phyloP scores from a whole-genome alignment of 2,888 invertebrate genomes.

The Chrysina gloriosa region DNA sequence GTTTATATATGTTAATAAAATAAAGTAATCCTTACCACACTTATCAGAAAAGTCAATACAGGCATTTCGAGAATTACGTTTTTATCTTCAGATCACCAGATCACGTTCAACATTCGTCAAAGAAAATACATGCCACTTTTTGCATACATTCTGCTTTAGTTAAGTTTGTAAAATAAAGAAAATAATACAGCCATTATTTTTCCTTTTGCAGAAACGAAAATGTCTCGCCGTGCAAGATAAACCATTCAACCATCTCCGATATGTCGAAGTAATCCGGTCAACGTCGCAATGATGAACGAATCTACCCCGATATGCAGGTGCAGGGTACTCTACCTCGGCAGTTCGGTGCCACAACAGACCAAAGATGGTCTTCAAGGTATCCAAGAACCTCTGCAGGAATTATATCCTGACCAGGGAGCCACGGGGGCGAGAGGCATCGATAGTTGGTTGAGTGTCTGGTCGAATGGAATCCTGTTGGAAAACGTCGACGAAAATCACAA shows the following conservation, averaged over 20 bases:
- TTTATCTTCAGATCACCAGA: too few species aligned
- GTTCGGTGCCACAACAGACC: slow-evolving; percentile 95
- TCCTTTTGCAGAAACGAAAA: too few species aligned
- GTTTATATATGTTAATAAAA: too few species aligned
- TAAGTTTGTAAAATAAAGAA: too few species aligned
- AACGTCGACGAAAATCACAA: slow-evolving; percentile 96
- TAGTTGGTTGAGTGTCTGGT: slow-evolving; percentile 97
- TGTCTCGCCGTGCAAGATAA: too few species aligned
- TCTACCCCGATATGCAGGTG: slow-evolving; percentile 97
- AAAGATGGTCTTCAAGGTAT: slow-evolving; percentile 98
- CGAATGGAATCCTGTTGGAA: slow-evolving; percentile 93
- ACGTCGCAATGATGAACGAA: slow-evolving; percentile 69
- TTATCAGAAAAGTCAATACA: too few species aligned
- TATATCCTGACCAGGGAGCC: slow-evolving; percentile 95
- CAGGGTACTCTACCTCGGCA: slow-evolving; percentile 95
- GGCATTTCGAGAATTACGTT: too few species aligned
- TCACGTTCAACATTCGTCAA: too few species aligned
- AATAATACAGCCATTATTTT: too few species aligned
- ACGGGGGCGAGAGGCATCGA: slow-evolving; percentile 90
- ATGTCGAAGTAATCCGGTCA: background rate
- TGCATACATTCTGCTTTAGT: too few species aligned
- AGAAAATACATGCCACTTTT: too few species aligned
- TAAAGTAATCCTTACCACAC: too few species aligned
- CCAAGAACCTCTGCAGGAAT: slow-evolving; percentile 94
- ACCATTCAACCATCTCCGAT: background rate